Evolutionary conservation across 2,113 vertebrate species (phyloP).

Genomic region (Alligator mississippiensis): DNA sequence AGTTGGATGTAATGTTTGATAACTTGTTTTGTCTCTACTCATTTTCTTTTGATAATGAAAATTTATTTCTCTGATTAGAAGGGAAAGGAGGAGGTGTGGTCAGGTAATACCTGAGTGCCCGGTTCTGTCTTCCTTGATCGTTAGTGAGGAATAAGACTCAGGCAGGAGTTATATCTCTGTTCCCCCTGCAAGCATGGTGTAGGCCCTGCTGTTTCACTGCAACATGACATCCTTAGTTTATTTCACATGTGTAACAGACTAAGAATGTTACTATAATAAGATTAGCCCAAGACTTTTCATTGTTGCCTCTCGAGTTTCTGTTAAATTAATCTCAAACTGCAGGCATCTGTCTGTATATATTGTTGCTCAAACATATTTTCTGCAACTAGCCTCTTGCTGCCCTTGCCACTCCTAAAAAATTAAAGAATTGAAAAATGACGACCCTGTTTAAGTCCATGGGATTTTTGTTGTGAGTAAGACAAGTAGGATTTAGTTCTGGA

Average conservation of each 20-base stretch:
- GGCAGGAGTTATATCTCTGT: background rate
- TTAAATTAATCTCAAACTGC: slow-evolving; percentile 8
- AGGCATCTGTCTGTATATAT: slow-evolving; percentile 8
- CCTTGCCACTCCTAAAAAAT: background rate
- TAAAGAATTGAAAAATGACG: background rate
- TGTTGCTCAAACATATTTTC: background rate
- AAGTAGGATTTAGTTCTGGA: background rate
- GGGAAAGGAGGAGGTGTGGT: background rate
- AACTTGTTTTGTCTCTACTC: background rate
- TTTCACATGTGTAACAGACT: background rate
- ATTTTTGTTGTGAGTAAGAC: background rate
- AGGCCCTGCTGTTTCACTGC: background rate
- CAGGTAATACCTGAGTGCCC: background rate
- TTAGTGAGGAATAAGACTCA: background rate
- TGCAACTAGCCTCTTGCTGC: background rate
- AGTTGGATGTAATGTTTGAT: background rate
- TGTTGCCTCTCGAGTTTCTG: slow-evolving; percentile 61
- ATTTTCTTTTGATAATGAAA: background rate
- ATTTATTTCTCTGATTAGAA: fast-evolving
- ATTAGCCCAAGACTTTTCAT: slow-evolving; percentile 55
- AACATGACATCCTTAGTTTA: fast-evolving
- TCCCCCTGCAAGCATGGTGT: fast-evolving
- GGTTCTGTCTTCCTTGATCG: fast-evolving
- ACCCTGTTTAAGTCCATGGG: fast-evolving
- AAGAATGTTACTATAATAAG: slow-evolving; percentile 21